Conservation (phyloP, 2,888 invertebrate species). For the Andrena marginata region DNA sequence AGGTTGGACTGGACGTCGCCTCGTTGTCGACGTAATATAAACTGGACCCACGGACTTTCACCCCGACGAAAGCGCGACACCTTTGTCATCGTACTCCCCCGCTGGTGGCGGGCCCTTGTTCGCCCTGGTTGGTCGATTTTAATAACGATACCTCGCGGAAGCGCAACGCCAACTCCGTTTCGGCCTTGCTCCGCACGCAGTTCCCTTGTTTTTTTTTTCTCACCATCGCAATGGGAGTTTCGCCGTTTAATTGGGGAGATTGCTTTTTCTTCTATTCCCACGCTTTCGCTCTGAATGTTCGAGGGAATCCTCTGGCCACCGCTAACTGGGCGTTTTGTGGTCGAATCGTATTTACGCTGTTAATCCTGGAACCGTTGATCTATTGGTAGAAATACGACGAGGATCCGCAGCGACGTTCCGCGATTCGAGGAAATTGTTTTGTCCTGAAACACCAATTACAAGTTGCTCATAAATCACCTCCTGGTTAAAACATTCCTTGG, state of each 20-base stretch:
- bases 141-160: neutral
- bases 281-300: neutral
- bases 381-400: neutral
- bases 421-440: neutral
- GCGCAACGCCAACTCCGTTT: neutral
- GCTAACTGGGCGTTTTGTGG: slow-evolving; percentile 3
- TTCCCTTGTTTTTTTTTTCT: neutral
- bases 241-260: neutral
- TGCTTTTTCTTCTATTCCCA: neutral
- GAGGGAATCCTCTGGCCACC: neutral
- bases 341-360: slow-evolving; percentile 1
- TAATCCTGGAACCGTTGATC: slow-evolving; percentile 12
- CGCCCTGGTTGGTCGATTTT: neutral
- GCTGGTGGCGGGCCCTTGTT: neutral
- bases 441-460: neutral
- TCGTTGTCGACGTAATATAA: slow-evolving; percentile 60
- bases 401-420: neutral
- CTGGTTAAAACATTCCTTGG: no score
- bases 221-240: neutral
- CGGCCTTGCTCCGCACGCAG: neutral
- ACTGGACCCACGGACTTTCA: slow-evolving; percentile 46
- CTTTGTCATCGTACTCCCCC: slow-evolving; percentile 42
- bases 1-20: slow-evolving; percentile 22
- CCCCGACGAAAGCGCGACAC: slow-evolving; percentile 41
- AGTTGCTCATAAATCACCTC: neutral